These are phyloP conservation scores for Girardinichthys multiradiatus DNA, from an alignment of 2,113 vertebrate species.

Conservation along the genomic window DNA sequence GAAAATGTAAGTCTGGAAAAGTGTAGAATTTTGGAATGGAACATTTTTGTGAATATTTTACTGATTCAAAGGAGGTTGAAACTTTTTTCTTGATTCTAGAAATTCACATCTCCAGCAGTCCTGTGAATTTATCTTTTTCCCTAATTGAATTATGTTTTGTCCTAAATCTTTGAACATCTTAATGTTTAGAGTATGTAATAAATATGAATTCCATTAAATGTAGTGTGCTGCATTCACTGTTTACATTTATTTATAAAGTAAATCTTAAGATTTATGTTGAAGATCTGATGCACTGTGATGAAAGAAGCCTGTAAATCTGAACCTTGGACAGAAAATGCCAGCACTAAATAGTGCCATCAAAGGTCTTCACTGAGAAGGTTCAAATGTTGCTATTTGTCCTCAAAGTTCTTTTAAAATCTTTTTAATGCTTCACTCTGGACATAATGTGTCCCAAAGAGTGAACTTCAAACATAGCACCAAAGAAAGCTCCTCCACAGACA, in stretches of 20 bases:
- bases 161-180: no score
- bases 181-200: neutral
- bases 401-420: slow-evolving; percentile 37
- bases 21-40: neutral
- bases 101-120: neutral
- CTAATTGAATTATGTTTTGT: no score
- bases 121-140: neutral
- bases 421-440: slow-evolving; percentile 38
- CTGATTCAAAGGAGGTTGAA: neutral
- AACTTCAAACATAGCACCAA: slow-evolving; percentile 33
- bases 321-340: neutral
- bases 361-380: slow-evolving; percentile 20
- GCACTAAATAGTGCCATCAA: slow-evolving; percentile 10
- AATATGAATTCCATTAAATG: slow-evolving; percentile 18
- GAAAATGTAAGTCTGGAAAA: no score
- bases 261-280: slow-evolving; percentile 29
- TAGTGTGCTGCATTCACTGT: neutral
- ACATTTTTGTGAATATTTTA: neutral
- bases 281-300: slow-evolving; percentile 33
- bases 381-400: slow-evolving; percentile 27
- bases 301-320: slow-evolving; percentile 10
- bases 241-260: slow-evolving; percentile 2
- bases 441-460: slow-evolving; percentile 27
- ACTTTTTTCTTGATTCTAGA: neutral
- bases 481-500: slow-evolving; percentile 22